Conservation (phyloP, 1,140 invertebrate genomes). For the Stegodyphus dumicola region DNA sequence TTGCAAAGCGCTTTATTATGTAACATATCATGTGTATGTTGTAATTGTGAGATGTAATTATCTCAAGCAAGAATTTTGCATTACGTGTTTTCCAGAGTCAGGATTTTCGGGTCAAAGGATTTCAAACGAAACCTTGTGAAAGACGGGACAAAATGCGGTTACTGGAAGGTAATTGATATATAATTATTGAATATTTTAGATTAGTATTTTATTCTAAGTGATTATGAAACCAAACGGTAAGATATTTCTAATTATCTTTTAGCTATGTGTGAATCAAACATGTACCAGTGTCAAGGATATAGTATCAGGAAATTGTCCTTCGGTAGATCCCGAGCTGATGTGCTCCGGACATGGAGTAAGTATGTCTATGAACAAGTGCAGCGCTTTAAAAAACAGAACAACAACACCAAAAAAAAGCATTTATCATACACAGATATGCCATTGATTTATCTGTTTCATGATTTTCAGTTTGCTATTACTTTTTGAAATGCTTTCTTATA, state of each 20-base stretch:
- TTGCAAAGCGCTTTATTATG: no score
- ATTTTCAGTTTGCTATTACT: no score
- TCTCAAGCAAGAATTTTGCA: no score
- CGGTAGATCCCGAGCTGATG: conserved; percentile 4
- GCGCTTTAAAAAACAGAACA: no score
- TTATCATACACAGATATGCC: no score
- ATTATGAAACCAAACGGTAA: neutral
- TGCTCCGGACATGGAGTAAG: conserved; percentile 58
- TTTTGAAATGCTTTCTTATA: no score
- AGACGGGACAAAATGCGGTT: conserved; percentile 56
- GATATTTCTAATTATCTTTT: neutral
- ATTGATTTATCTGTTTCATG: no score
- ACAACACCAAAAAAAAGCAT: no score
- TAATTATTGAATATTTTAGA: neutral
- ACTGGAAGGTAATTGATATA: conserved; percentile 22
- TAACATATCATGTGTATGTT: no score
- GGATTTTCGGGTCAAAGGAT: neutral
- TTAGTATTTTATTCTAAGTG: neutral
- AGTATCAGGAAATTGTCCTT: conserved; percentile 32
- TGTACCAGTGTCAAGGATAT: conserved; percentile 31
- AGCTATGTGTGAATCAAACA: conserved; percentile 49
- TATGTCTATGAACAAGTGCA: neutral
- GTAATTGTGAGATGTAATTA: no score
- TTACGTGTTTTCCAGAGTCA: conserved; percentile 11
- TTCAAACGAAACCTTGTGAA: conserved; percentile 15